Evolutionary conservation across 2,113 vertebrate genomes (phyloP).

Genomic region (Oncorhynchus nerka): DNA sequence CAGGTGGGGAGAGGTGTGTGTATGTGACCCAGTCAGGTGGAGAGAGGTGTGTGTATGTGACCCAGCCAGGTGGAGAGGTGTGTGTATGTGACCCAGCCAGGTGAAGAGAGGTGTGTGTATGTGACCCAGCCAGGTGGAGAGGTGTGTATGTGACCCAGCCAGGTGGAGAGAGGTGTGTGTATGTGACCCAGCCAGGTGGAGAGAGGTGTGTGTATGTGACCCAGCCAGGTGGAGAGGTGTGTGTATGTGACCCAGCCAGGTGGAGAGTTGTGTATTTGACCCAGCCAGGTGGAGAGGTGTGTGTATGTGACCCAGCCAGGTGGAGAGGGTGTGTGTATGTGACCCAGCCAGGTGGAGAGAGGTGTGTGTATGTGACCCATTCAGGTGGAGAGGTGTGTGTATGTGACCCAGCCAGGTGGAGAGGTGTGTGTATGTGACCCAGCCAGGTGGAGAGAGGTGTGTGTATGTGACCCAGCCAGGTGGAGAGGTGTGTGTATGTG

Average conservation of each 20-base stretch:
- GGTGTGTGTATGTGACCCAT: slow-evolving; percentile 7
- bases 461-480: slow-evolving; percentile 2
- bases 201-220: slow-evolving; percentile 3
- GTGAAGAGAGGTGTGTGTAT: background rate
- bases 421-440: slow-evolving; percentile 3
- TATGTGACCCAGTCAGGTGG: background rate
- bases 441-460: too few species aligned
- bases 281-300: background rate
- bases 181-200: background rate
- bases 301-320: background rate
- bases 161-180: slow-evolving; percentile 25
- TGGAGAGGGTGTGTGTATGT: background rate
- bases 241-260: background rate
- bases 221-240: too few species aligned
- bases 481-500: background rate
- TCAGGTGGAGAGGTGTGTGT: slow-evolving; percentile 18
- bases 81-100: background rate
- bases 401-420: slow-evolving; percentile 31
- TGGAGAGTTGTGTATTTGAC: background rate
- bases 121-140: slow-evolving; percentile 24
- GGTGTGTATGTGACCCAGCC: slow-evolving; percentile 22
- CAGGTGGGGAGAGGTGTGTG: slow-evolving; percentile 9
- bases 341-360: slow-evolving; percentile 75
- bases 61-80: background rate
- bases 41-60: background rate